Evolutionary conservation across 2,888 invertebrate genomes (phyloP), one percentile per base, ranked within the genome.

Genomic region (Pachliopta kotzebuea): DNA sequence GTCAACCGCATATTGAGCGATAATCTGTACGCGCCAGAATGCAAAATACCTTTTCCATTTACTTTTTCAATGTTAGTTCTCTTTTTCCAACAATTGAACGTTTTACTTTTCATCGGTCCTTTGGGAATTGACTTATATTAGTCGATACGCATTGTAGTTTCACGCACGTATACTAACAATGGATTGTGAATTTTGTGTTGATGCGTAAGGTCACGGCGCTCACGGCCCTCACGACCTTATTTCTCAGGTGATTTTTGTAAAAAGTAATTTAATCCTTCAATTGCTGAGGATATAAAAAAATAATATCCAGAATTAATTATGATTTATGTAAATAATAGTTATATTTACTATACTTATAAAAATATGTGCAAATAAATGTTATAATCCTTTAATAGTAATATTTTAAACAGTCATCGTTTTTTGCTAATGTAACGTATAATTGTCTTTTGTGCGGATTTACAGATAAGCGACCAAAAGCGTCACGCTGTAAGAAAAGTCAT

Each of bases 81-180:
- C 21, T 45, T 52, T 49, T 61, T 42, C 29, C 50, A 60, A 24
- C 60, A 20, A 50, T 56, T 65, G 37, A 49, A 65, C 65, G 23
- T 65, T 56, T 60, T 53, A 53, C 54, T 49, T 61, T 54, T 53
- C 53, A 57, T 74, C 63, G 73, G 72, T 71, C 74, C 80, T 76
- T 69, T 68, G 76, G 80, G 80, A 81, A 80, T 81, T 80, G 78
- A 76, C 78, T 76, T 79, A 75, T 74, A 75, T 81, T 76, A 77
- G 76, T 73, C 72, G 62, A 59, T 74, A 78, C 76, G 77, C 72
- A 74, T 76, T 74, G 75, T 82, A 58, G 55, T 83, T 86, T 84
- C 81, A 87, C 81, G 87, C 88, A 85, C 86, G 85, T 85, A 83
- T 76, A 69, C 74, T 73, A 72, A 77, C 78, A 84, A 86, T 85